Evolutionary conservation across 2,888 invertebrate species (phyloP).

Genomic region (Habroteleia sp.): DNA sequence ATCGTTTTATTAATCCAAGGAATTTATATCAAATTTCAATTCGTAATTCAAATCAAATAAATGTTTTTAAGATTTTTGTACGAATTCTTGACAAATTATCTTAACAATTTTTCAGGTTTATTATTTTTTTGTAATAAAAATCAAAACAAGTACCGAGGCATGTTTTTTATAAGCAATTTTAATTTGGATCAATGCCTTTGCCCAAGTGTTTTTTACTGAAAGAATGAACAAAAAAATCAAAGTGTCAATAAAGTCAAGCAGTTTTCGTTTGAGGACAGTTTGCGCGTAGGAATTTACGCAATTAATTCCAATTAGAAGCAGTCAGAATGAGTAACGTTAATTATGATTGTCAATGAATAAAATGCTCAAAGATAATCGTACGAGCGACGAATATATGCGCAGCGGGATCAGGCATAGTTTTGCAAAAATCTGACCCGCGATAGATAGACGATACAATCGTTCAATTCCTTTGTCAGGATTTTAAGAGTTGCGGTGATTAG

Average conservation of each 20-base stretch:
- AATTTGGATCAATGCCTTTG: constrained; percentile 5
- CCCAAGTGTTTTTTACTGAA: background rate
- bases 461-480: constrained; percentile 27
- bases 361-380: constrained; percentile 21
- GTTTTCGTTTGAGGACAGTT: constrained; percentile 21
- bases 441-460: constrained; percentile 26
- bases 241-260: constrained; percentile 25
- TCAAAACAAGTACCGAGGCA: too few relatives aligned
- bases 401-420: constrained; percentile 22
- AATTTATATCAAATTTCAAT: too few relatives aligned
- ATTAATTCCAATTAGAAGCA: constrained; percentile 45
- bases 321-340: constrained; percentile 29
- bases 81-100: too few relatives aligned
- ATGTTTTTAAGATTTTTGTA: too few relatives aligned
- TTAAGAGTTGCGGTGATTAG: constrained; percentile 28
- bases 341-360: constrained; percentile 29
- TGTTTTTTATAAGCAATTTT: background rate
- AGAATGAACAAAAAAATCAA: constrained; percentile 32
- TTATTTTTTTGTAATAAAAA: too few relatives aligned
- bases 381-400: constrained; percentile 9
- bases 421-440: constrained; percentile 23
- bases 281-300: constrained; percentile 31
- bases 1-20: too few relatives aligned
- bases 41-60: too few relatives aligned
- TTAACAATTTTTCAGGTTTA: too few relatives aligned